Percentiles rank a stretch among this genome's conserved stretches.
These are phyloP conservation scores for Prionace glauca DNA, from an alignment of 2,797 vertebrate species.

Conservation along the genomic window DNA sequence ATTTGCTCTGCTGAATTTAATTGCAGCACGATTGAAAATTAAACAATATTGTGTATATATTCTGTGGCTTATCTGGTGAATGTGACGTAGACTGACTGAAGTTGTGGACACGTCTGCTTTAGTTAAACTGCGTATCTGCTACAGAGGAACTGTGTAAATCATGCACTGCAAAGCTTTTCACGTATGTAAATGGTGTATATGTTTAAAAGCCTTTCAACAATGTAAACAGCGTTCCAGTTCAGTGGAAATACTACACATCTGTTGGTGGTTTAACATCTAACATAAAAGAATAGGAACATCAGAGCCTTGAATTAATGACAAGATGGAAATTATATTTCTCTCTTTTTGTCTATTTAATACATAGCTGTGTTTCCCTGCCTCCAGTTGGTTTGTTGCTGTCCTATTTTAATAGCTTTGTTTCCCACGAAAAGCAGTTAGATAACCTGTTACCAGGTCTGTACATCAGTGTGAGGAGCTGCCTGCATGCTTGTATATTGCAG, in stretches of 20 bases:
- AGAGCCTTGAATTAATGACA: background rate
- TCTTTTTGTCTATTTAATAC: background rate
- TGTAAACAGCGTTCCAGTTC: background rate
- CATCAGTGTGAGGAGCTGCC: background rate
- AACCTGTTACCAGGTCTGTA: background rate
- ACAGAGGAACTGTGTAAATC: background rate
- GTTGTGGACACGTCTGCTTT: background rate
- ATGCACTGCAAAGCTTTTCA: background rate
- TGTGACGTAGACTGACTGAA: background rate
- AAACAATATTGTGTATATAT: background rate
- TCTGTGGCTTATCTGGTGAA: background rate
- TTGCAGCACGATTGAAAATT: background rate
- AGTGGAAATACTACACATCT: background rate
- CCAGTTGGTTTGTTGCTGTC: background rate
- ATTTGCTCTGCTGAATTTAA: constrained; percentile 11
- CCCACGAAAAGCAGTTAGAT: background rate
- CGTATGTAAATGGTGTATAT: background rate
- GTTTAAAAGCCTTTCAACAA: background rate
- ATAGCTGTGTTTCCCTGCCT: background rate
- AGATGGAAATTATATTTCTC: background rate
- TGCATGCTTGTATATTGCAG: background rate
- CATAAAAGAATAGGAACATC: background rate
- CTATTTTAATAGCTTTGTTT: background rate
- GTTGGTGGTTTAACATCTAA: background rate
- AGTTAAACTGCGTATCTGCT: background rate